Percentiles rank a stretch among this genome's conserved stretches.
Conservation (phyloP, 2,888 invertebrate species). For the Lithosia quadra region DNA sequence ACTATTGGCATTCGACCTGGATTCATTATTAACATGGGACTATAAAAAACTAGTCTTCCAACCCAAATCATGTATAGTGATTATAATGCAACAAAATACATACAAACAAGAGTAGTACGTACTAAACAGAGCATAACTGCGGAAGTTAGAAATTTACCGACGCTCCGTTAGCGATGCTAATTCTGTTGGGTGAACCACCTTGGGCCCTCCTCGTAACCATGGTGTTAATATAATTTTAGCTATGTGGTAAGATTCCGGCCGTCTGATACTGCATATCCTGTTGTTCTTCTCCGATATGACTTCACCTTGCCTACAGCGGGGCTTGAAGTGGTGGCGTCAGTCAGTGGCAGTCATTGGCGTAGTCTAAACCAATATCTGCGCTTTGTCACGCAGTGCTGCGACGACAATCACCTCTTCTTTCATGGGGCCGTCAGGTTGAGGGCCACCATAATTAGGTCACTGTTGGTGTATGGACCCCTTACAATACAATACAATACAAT, state of each 20-base stretch:
- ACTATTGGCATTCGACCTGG: slow-evolving; percentile 34
- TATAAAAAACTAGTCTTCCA: slow-evolving; percentile 32
- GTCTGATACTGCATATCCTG: neutral
- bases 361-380: too few species aligned
- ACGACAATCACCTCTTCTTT: too few species aligned
- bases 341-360: too few species aligned
- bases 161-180: slow-evolving; percentile 59
- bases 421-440: too few species aligned
- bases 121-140: slow-evolving; percentile 75
- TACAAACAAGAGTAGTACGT: slow-evolving; percentile 52
- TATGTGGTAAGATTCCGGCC: neutral
- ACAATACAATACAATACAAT: neutral
- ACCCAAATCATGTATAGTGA: slow-evolving; percentile 48
- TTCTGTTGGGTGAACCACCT: slow-evolving; percentile 48
- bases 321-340: too few species aligned
- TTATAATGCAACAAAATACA: slow-evolving; percentile 50
- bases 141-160: slow-evolving; percentile 63
- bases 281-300: too few species aligned
- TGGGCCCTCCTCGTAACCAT: slow-evolving; percentile 7
- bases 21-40: slow-evolving; percentile 40
- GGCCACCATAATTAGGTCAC: too few species aligned
- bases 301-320: too few species aligned
- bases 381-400: too few species aligned
- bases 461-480: too few species aligned
- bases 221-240: slow-evolving; percentile 5